Percentiles rank a stretch among this genome's conserved stretches.
Conservation (phyloP, 2,113 vertebrate species). For the Hippotragus niger region DNA sequence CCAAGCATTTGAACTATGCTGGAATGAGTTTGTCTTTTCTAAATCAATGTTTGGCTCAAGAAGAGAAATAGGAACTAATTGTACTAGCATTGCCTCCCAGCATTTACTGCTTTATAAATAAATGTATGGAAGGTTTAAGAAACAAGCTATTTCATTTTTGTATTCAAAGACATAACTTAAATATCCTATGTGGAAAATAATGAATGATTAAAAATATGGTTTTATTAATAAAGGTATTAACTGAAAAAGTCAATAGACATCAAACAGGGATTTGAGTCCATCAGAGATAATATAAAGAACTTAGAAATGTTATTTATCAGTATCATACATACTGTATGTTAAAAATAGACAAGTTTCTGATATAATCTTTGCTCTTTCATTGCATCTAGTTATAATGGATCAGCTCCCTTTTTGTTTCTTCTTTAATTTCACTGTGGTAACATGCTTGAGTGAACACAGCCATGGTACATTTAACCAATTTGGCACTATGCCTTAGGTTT, state of each 20-base stretch:
- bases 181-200: background rate
- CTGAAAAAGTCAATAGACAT: background rate
- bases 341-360: constrained; percentile 21
- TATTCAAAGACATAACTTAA: constrained; percentile 11
- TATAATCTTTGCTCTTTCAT: background rate
- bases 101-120: background rate
- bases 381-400: background rate
- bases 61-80: background rate
- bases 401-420: background rate
- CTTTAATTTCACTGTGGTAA: constrained; percentile 53
- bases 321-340: background rate
- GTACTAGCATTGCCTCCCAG: background rate
- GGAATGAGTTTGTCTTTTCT: constrained; percentile 1
- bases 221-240: constrained; percentile 74
- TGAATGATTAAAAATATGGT: constrained; percentile 37
- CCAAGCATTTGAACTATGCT: background rate
- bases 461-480: constrained; percentile 60
- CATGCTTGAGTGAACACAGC: constrained; percentile 34
- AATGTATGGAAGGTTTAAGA: background rate
- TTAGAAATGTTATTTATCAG: background rate
- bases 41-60: background rate
- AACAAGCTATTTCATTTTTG: constrained; percentile 27
- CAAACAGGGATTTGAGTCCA: background rate
- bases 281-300: background rate
- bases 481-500: constrained; percentile 51